A percentile compares a stretch with the other conserved stretches of the same genome.
phyloP scores from a whole-genome alignment of 2,113 vertebrate genomes.

The Agapornis roseicollis region DNA sequence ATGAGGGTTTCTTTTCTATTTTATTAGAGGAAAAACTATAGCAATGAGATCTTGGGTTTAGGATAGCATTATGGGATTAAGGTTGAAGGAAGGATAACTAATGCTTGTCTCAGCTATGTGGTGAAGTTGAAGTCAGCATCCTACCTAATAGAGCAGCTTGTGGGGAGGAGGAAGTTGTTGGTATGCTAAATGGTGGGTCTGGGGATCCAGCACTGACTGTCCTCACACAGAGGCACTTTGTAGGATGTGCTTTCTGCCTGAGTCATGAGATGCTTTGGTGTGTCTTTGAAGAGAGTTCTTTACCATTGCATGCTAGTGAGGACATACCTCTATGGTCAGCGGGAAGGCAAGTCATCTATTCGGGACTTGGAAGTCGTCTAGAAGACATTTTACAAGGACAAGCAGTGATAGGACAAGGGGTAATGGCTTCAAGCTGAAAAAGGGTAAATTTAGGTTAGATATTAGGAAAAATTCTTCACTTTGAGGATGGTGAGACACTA shows the following conservation, averaged over 20 bases:
- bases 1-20: background rate
- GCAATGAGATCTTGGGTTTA: background rate
- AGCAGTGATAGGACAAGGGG: background rate
- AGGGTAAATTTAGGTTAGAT: background rate
- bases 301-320: accelerated
- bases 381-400: background rate
- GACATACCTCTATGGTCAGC: background rate
- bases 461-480: background rate
- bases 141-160: background rate
- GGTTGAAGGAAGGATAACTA: background rate
- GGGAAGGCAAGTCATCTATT: background rate
- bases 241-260: accelerated
- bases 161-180: background rate
- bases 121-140: background rate
- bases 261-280: background rate
- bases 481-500: background rate
- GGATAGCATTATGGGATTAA: background rate
- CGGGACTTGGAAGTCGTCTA: background rate
- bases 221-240: background rate
- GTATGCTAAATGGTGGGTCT: background rate
- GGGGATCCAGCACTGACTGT: background rate
- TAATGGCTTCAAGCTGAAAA: background rate
- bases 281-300: background rate
- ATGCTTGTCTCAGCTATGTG: background rate
- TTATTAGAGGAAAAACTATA: background rate